phyloP scores from a whole-genome alignment of 2,113 vertebrate genomes.

The Oenanthe oenanthe region DNA sequence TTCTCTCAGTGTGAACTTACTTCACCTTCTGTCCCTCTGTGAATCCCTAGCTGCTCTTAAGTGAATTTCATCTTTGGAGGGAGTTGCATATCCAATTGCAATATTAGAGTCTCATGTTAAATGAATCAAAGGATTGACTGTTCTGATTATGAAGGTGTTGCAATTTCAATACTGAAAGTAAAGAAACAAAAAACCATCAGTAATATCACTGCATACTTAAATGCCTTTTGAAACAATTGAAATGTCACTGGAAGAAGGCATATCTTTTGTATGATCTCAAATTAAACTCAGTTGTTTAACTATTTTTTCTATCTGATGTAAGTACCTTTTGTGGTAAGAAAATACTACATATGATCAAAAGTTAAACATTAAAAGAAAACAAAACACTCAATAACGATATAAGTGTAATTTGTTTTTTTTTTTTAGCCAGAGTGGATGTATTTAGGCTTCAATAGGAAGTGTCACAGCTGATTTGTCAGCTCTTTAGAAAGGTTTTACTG shows the following conservation, averaged over 20 bases:
- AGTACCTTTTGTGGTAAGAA: neutral
- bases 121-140: neutral
- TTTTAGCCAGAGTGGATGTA: neutral
- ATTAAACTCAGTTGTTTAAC: neutral
- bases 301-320: neutral
- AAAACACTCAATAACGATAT: accelerated
- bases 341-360: neutral
- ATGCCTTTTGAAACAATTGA: neutral
- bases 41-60: neutral
- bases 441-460: neutral
- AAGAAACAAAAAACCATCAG: neutral
- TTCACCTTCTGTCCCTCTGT: neutral
- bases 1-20: neutral
- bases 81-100: neutral
- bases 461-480: neutral
- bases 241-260: neutral
- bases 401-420: neutral
- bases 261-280: neutral
- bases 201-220: neutral
- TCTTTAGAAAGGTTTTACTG: neutral
- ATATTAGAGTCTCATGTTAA: neutral
- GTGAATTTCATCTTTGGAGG: neutral
- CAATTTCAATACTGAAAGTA: neutral
- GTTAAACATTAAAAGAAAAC: neutral
- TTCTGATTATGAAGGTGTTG: neutral